A percentile compares a stretch with the other conserved stretches of the same genome.
Conservation (phyloP, 1,140 invertebrate species). For the Drosophila varians region DNA sequence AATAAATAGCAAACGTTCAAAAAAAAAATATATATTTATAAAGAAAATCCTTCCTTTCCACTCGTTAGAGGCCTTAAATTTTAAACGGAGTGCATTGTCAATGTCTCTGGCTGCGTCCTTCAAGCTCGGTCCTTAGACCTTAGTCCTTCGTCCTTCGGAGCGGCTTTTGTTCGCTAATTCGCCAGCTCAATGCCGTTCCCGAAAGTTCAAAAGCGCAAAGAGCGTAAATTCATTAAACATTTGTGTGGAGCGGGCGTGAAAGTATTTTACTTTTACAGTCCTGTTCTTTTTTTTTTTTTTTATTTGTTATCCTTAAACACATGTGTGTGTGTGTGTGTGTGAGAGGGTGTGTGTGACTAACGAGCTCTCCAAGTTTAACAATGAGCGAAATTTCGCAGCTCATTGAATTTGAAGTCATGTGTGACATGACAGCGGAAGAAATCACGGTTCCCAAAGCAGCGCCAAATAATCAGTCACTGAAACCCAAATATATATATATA, state of each 20-base stretch:
- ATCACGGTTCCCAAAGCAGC: slow-evolving; percentile 27
- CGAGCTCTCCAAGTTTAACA: slow-evolving; percentile 77
- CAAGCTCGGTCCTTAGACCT: not conserved
- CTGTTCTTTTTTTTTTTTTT: not conserved
- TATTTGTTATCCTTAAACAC: not conserved
- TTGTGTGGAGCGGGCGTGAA: slow-evolving; percentile 59
- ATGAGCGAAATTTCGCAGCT: slow-evolving; percentile 79
- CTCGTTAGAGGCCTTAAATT: not conserved
- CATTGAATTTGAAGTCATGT: slow-evolving; percentile 82
- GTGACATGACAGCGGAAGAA: slow-evolving; percentile 53
- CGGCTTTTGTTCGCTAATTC: slow-evolving; percentile 26
- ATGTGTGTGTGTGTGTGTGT: slow-evolving; percentile 10
- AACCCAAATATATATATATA: not conserved
- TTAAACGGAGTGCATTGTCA: slow-evolving; percentile 20
- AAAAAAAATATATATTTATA: too few relatives aligned
- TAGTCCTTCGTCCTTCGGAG: slow-evolving; percentile 2
- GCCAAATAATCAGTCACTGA: slow-evolving; percentile 37
- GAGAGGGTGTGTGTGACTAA: slow-evolving; percentile 57
- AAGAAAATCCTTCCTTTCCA: not conserved
- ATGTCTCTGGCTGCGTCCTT: not conserved
- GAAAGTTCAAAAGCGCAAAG: slow-evolving; percentile 72
- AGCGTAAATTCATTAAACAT: slow-evolving; percentile 75
- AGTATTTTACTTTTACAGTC: slow-evolving; percentile 48
- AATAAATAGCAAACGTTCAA: too few relatives aligned
- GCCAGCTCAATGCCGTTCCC: slow-evolving; percentile 1